Base-by-base conservation (phyloP, 2,797 vertebrate genomes). In the Lithobates sylvaticus region DNA sequence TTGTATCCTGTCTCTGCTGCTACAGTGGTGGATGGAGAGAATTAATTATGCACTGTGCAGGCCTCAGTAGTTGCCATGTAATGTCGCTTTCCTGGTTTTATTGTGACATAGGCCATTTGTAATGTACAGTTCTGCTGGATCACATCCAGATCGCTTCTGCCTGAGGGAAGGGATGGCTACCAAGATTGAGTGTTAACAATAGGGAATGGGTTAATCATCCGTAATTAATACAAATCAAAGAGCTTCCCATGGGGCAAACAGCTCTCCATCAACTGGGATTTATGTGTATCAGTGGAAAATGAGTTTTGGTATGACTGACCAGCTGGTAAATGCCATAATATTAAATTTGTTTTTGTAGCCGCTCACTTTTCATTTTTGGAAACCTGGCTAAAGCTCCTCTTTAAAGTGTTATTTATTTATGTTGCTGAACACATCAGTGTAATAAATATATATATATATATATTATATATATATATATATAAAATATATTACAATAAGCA, bases 191-290 rank as follows among this genome's bases (percentile, higher is more conserved):
- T 44, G 67, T 26, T 69, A 68, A 27, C 58, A 34, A 64, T 50
- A n/a, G 54, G 26, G 27, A 32, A 69, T 21, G 71, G 81, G 81
- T 83, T 83, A 83, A 84, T 58, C 39, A 78, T 34, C 34, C 77
- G 54, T 84, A 84, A 78, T 72, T 84, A 78, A 73, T 72, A 58
- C 42, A 67, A 76, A 50, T 67, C n/a, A 69, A 44, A 65, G 32
- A 47, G 18, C 13, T 6, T 58, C 21, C 54, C 65, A 3, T 39
- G 32, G 36, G 68, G 26, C 29, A 34, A 10, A 34, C 18, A 73
- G 39, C 39, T 73, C 71, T 73, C 42, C 7, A n/a, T 54, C n/a
- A 26, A 21, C 21, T 16, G 3, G 26, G 32, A 67, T 47, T 2
- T 44, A 65, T 36, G 39, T 64, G 50, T 47, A 42, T 71, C 42